Percentiles rank a stretch among this genome's conserved stretches.
Conservation (phyloP, 2,888 invertebrate species). For the Psylliodes chrysocephalus region DNA sequence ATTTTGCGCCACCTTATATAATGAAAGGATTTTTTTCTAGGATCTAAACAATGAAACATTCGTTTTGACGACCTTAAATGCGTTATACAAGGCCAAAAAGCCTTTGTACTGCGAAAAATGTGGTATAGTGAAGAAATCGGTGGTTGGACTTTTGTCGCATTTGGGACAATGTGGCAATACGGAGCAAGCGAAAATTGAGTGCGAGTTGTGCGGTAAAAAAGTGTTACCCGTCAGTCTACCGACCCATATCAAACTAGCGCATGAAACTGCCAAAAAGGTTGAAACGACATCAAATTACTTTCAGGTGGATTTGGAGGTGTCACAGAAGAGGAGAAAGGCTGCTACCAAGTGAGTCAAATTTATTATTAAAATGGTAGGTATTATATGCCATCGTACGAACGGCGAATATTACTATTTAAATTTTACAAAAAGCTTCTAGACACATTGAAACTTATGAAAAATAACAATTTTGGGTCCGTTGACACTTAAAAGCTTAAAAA, state of each 20-base stretch:
- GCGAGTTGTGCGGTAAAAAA: constrained; percentile 68
- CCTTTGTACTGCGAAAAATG: constrained; percentile 69
- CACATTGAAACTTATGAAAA: too few relatives aligned
- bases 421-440: too few relatives aligned
- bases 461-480: too few relatives aligned
- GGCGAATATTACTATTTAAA: too few relatives aligned
- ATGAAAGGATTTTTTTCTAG: too few relatives aligned
- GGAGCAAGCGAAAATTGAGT: constrained; percentile 67
- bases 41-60: constrained; percentile 66
- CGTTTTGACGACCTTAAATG: constrained; percentile 64
- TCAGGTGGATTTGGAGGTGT: constrained; percentile 13
- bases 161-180: constrained; percentile 70
- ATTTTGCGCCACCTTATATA: too few relatives aligned
- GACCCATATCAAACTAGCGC: constrained; percentile 66
- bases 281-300: constrained; percentile 20
- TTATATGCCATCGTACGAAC: too few relatives aligned
- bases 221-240: constrained; percentile 70
- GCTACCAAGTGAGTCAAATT: constrained; percentile 44
- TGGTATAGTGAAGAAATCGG: constrained; percentile 65
- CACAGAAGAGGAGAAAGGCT: constrained; percentile 41
- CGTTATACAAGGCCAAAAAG: constrained; percentile 62
- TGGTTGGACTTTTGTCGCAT: constrained; percentile 72
- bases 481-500: too few relatives aligned
- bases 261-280: constrained; percentile 24
- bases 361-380: background rate